A percentile compares a stretch with the other conserved stretches of the same genome.
phyloP scores from a whole-genome alignment of 2,797 vertebrate genomes.

The Bradypodion pumilum region DNA sequence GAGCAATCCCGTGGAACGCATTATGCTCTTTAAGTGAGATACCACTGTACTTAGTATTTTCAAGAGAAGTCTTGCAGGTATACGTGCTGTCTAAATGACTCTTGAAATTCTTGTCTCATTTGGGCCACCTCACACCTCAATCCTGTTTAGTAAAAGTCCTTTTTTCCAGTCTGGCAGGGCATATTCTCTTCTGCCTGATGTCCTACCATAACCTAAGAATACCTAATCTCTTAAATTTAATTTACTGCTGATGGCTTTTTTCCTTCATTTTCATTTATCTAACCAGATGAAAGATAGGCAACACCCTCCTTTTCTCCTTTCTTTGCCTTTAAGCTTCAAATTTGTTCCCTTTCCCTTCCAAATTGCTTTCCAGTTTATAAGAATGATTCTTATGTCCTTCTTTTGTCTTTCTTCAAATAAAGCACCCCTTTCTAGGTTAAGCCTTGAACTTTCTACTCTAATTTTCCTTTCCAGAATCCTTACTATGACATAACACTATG shows the following conservation, averaged over 20 bases:
- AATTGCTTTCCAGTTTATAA: neutral
- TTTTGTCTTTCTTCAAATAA: neutral
- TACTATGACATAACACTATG: neutral
- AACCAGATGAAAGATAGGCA: neutral
- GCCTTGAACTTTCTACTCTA: neutral
- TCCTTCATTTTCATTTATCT: neutral
- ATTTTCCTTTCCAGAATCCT: neutral
- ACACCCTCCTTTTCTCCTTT: neutral
- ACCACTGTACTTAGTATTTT: neutral
- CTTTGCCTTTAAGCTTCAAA: neutral
- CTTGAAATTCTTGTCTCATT: neutral
- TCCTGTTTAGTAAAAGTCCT: neutral
- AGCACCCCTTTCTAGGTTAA: neutral
- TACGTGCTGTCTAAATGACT: neutral
- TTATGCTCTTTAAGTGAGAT: too few relatives aligned
- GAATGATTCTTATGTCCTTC: neutral
- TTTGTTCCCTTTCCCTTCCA: neutral
- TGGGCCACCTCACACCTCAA: too few relatives aligned
- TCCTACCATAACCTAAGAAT: neutral
- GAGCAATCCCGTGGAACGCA: too few relatives aligned
- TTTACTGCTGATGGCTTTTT: neutral
- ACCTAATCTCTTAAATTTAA: neutral
- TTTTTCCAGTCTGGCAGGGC: neutral
- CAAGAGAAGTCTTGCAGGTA: neutral
- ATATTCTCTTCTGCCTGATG: neutral